Evolutionary conservation across 2,113 vertebrate species (phyloP), one percentile per base, ranked within the genome.

Genomic region (Pteropus alecto): DNA sequence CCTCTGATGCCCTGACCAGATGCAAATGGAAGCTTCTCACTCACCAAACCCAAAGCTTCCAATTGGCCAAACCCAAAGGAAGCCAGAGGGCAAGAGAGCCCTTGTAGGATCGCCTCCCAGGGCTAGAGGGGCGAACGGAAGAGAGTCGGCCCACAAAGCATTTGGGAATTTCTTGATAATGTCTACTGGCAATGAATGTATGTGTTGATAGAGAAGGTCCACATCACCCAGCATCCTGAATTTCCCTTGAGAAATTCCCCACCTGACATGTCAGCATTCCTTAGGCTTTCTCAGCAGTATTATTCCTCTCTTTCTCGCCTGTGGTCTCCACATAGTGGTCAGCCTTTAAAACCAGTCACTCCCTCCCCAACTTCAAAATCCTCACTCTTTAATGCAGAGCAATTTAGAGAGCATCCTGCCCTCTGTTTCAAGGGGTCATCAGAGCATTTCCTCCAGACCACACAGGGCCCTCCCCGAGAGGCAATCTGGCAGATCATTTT

Each of bases 361-460:
- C 70, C 54, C 81, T 76, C 60, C 70, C 33, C 5, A 4, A 15
- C 13, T 11, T 54, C 18, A 21, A 28, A 30, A 21, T 26, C 48
- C 38, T 60, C 58, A 16, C 46, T 91, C 54, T 76, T 65, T 71
- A 46, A 61, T 2, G 22, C 63, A 68, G 51, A 79, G 51, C 76
- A 8, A 16, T 11, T 51, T 15, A 46, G 18, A 79, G 2, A 58
- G 51, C 81, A 79, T 26, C 70, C 18, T 24, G 30, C 51, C 63
- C 74, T 73, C 21, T 9, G 19, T 2, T 12, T 78, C 82, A 30
- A 54, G 67, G 6, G 19, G 28, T 18, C 41, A 6, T 4, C 7
- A 2, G 8, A n/a, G 3, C n/a, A 35, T 38, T 14, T 79, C 85
- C 22, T 74, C 30, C 43, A 0, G 3, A 5, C 61, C 2, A 1